Evolutionary conservation across 2,113 vertebrate genomes (phyloP), one percentile per base, ranked within the genome.

Genomic region (Mastomys coucha): DNA sequence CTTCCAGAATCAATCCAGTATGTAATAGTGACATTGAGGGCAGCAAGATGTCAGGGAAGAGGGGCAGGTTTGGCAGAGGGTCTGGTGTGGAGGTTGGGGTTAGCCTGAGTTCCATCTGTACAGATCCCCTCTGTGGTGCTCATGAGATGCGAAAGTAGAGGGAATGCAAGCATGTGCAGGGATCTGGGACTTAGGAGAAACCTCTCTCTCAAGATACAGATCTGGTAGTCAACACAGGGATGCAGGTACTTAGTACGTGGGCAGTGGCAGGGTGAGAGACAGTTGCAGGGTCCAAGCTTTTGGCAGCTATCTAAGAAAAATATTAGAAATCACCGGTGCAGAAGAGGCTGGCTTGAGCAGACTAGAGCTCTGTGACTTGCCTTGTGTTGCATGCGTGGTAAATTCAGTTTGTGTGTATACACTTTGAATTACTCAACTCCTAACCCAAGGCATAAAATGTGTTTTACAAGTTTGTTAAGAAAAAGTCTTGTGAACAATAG

Each of bases 141-240:
- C 2, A 2, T 1, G 24, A 56, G 42, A 28, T 16, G 2, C 7
- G 4, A 11, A 20, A 16, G 9, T 26, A 5, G 39, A 51, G 39
- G 51, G 36, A 60, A 92, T 42, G 12, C 3, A 49, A 33, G 65
- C 10, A 28, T 3, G 24, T 2, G 0, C 16, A 17, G 56, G 1
- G 24, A 58, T 49, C 63, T 33, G 8, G 56, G 77, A 58, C 10
- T 45, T 7, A 45, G 88, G 42, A 31, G 81, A 80, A 73, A 22
- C 4, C 7, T 4, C 70, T 4, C 70, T 31, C 3, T 88, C 39
- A 36, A 51, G 51, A 31, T 72, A 58, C 65, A 36, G 36, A 56
- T 53, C 19, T 80, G 63, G 45, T 72, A 2, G 20, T n/a, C 33
- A 8, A 9, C 49, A 51, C 45, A 60, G 17, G 26, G 45, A 13